A percentile compares a stretch with the other conserved stretches of the same genome.
Evolutionary conservation across 2,888 invertebrate genomes (phyloP).

Genomic region (Didymodactylos carnosus): DNA sequence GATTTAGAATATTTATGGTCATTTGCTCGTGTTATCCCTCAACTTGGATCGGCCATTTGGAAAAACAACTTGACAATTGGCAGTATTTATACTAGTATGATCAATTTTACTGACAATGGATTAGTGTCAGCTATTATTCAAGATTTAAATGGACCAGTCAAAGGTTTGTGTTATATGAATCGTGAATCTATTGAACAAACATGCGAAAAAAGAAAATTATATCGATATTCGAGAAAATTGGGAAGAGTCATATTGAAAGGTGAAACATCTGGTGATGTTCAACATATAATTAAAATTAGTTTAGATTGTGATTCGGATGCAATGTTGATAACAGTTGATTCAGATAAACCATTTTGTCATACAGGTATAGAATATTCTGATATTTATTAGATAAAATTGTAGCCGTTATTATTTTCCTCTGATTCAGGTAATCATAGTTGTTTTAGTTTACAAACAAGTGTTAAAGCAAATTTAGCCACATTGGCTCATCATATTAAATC

Average conservation of each 20-base stretch:
- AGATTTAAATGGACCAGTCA: background rate
- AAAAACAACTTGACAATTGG: background rate
- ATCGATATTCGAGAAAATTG: background rate
- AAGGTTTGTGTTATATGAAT: background rate
- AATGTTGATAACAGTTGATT: background rate
- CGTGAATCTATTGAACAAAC: background rate
- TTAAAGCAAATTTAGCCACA: background rate
- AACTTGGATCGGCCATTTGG: background rate
- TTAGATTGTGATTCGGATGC: background rate
- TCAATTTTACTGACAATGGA: background rate
- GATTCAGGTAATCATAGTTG: background rate
- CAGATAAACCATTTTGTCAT: background rate
- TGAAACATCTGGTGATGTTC: background rate
- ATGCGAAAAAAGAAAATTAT: background rate
- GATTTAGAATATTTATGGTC: background rate
- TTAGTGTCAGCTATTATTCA: background rate
- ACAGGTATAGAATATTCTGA: background rate
- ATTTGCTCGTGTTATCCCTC: background rate
- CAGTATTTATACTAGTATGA: background rate
- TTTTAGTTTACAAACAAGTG: background rate
- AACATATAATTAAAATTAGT: background rate
- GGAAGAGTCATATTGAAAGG: background rate
- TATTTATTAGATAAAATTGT: too few relatives aligned
- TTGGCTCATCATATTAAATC: background rate
- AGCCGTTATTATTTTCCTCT: background rate